Conservation (phyloP, 2,113 vertebrate species). For the Mastomys natalensis region DNA sequence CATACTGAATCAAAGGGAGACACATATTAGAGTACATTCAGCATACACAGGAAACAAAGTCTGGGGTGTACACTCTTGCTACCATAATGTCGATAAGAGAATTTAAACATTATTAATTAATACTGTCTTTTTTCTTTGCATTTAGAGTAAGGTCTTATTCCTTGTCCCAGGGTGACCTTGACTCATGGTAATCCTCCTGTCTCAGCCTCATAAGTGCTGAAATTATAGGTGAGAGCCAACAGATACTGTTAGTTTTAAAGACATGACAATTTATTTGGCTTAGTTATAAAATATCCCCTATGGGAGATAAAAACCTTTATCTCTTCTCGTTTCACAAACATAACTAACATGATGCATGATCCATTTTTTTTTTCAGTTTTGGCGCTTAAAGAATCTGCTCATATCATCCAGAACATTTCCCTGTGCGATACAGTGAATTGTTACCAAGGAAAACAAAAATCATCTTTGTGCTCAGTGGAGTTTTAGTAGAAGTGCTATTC, state of each 20-base stretch:
- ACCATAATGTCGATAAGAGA: conserved; percentile 16
- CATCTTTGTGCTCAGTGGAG: neutral
- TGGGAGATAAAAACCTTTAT: neutral
- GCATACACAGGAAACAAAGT: neutral
- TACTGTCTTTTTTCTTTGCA: neutral
- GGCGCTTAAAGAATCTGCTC: neutral
- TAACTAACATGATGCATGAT: neutral
- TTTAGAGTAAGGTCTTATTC: neutral
- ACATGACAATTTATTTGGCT: neutral
- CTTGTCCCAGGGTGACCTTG: neutral
- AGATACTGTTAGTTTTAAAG: neutral
- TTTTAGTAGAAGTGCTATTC: neutral
- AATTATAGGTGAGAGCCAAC: neutral
- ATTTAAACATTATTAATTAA: neutral
- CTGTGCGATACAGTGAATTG: neutral
- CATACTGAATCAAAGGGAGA: neutral
- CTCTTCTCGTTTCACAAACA: neutral
- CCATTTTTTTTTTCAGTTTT: neutral
- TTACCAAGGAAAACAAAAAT: neutral
- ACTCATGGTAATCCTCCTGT: neutral
- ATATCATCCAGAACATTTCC: neutral
- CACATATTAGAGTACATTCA: neutral
- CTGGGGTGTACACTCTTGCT: neutral
- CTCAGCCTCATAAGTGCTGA: neutral
- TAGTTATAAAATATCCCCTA: conserved; percentile 33